phyloP scores from a whole-genome alignment of 2,113 vertebrate genomes.

The Apodemus sylvaticus region DNA sequence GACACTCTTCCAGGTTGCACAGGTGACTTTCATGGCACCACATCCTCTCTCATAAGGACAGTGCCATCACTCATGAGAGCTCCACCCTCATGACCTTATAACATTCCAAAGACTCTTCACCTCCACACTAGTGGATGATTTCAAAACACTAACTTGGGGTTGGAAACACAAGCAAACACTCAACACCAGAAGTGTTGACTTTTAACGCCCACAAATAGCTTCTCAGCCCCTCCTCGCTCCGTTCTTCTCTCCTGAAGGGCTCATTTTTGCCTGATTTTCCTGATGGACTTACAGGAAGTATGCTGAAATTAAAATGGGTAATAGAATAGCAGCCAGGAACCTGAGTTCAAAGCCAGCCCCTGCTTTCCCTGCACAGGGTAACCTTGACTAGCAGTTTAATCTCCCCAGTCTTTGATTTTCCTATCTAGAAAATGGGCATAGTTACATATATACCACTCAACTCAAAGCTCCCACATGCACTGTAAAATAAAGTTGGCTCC shows the following conservation, averaged over 20 bases:
- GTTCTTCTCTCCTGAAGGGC: background rate
- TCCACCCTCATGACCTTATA: background rate
- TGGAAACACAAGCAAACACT: background rate
- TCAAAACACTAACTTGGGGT: background rate
- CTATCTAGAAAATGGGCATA: slow-evolving; percentile 9
- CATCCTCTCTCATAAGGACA: background rate
- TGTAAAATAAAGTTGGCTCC: background rate
- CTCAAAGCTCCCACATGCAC: background rate
- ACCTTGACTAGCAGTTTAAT: background rate
- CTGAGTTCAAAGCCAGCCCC: background rate
- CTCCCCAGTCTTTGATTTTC: slow-evolving; percentile 9
- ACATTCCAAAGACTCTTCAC: background rate
- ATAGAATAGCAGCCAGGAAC: background rate
- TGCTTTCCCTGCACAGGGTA: background rate
- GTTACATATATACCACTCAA: slow-evolving; percentile 8
- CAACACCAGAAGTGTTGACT: background rate
- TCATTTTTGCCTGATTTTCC: slow-evolving; percentile 37
- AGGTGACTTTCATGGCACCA: background rate
- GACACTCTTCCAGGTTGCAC: background rate
- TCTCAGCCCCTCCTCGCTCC: background rate
- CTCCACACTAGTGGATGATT: background rate
- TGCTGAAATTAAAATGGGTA: background rate
- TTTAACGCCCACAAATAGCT: background rate
- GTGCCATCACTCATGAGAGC: background rate
- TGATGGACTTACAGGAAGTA: background rate